A percentile compares a stretch with the other conserved stretches of the same genome.
Conservation (phyloP, 2,888 invertebrate species). For the Archaeoteleia sp. region DNA sequence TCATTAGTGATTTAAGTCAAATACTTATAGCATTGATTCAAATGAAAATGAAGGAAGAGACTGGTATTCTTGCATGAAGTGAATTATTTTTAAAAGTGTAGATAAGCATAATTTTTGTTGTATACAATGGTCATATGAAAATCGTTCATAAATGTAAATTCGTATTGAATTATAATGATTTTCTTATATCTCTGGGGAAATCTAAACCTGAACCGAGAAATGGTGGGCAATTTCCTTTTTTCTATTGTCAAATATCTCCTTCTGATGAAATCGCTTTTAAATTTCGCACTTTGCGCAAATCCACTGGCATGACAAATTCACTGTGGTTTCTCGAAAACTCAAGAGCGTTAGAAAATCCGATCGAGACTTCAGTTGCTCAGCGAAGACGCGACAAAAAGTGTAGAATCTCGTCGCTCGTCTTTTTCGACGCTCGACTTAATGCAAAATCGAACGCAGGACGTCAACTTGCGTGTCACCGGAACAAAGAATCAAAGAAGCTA, state of each 20-base stretch:
- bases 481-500: constrained; percentile 52
- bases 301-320: constrained; percentile 46
- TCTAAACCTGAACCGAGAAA: too few relatives aligned
- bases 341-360: constrained; percentile 48
- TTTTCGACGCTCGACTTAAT: constrained; percentile 35
- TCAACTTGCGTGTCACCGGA: constrained; percentile 39
- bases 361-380: constrained; percentile 34
- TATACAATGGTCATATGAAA: too few relatives aligned
- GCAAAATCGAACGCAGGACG: constrained; percentile 47
- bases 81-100: too few relatives aligned
- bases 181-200: too few relatives aligned
- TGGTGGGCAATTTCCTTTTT: constrained; percentile 7
- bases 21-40: too few relatives aligned
- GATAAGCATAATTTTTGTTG: too few relatives aligned
- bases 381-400: constrained; percentile 33
- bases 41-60: too few relatives aligned
- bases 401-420: constrained; percentile 36
- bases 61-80: too few relatives aligned
- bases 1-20: too few relatives aligned
- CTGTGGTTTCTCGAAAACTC: constrained; percentile 44
- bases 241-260: constrained; percentile 28
- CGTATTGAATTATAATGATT: too few relatives aligned
- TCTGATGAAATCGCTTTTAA: constrained; percentile 41
- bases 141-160: too few relatives aligned
- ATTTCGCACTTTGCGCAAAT: constrained; percentile 44